phyloP scores from a whole-genome alignment of 2,113 vertebrate species.

The Ovibos moschatus region DNA sequence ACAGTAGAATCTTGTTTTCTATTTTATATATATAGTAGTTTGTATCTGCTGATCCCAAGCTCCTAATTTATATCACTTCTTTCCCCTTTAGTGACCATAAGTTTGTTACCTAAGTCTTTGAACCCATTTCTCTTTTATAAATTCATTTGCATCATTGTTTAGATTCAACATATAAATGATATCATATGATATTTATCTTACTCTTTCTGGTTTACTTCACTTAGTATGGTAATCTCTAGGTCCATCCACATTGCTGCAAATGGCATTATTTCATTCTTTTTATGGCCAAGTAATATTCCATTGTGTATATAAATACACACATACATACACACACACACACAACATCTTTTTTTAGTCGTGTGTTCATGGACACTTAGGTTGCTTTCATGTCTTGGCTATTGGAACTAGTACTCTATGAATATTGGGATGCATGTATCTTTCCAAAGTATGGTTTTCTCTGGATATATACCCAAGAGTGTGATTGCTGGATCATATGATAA shows the following conservation, averaged over 20 bases:
- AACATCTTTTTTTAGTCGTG: not conserved
- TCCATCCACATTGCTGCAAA: not conserved
- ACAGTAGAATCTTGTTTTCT: not conserved
- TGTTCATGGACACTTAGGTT: not conserved
- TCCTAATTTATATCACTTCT: not conserved
- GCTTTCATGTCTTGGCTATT: not conserved
- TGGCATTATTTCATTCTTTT: not conserved
- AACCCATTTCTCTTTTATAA: not conserved
- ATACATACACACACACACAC: not conserved
- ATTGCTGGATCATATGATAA: not conserved
- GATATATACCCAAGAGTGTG: not conserved
- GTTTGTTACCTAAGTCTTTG: not conserved
- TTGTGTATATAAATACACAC: not conserved
- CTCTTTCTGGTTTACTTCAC: not conserved
- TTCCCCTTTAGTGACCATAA: not conserved
- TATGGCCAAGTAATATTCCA: not conserved
- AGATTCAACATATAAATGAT: not conserved
- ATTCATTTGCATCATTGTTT: not conserved
- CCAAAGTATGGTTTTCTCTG: not conserved
- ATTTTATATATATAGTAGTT: not conserved
- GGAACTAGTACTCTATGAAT: not conserved
- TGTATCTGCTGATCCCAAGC: not conserved
- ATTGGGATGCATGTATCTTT: not conserved
- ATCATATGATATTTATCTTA: not conserved
- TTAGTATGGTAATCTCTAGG: not conserved